Conservation (phyloP, 2,113 vertebrate species). For the Illadopsis cleaveri region DNA sequence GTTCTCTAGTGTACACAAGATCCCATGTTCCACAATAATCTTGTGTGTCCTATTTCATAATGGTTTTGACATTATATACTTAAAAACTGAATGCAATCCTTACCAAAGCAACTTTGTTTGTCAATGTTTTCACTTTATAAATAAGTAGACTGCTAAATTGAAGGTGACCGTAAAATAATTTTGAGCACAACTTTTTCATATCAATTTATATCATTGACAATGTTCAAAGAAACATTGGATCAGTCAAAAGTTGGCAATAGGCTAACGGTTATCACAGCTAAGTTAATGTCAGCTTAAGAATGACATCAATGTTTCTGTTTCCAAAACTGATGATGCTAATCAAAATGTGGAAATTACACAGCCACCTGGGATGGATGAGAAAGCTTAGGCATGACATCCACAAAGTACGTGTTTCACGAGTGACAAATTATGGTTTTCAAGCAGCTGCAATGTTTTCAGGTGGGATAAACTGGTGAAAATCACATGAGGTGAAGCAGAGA, state of each 20-base stretch:
- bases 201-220: not conserved
- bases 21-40: not conserved
- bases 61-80: not conserved
- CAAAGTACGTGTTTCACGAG: not conserved
- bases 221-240: not conserved
- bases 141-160: not conserved
- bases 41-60: not conserved
- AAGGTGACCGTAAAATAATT: not conserved
- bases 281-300: not conserved
- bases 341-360: not conserved
- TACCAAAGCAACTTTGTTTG: not conserved
- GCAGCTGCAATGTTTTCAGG: not conserved
- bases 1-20: not conserved
- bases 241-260: not conserved
- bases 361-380: not conserved
- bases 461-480: not conserved
- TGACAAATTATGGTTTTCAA: conserved; percentile 13
- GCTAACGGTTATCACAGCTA: not conserved
- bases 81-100: not conserved
- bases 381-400: not conserved
- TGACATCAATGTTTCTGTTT: not conserved
- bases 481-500: not conserved
- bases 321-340: not conserved
- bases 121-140: not conserved
- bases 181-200: not conserved